Evolutionary conservation across 2,888 invertebrate genomes (phyloP), one percentile per base, ranked within the genome.

Genomic region (Eupithecia subumbrata): DNA sequence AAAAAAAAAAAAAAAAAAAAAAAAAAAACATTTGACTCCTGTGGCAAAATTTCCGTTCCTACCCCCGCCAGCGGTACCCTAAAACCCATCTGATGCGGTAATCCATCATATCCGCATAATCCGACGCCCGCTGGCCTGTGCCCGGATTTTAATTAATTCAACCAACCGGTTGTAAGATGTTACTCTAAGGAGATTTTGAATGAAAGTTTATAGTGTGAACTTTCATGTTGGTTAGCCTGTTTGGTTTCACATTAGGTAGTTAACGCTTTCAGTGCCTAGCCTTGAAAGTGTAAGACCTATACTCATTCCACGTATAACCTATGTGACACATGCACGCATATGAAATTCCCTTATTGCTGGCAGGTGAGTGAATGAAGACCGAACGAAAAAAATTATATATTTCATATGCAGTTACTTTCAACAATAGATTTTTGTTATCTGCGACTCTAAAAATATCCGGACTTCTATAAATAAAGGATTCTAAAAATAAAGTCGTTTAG

Each of bases 21-120:
- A 40, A 4, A 43, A 1, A 45, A 4, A 45, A 48, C 7, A 8
- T 48, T 22, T 4, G n/a, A 63, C 63, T 63, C 30, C 5, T 16
- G 30, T 16, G 1, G 11, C 2, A 9, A 63, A 30, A 1, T 30
- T 30, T 30, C 34, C 34, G 34, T 64, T 64, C 34, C 9, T 18
- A 64, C 16, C 34, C 34, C 18, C 8, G 63, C 11, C n/a, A n/a
- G 43, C 34, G 60, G 76, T 75, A 71, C 76, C 73, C 78, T 74
- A 18, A 74, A 76, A 72, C 71, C 71, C 73, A 72, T 70, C 14
- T 76, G 72, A 71, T 74, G 71, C 74, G 76, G 81, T 81, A 77
- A 82, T 82, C 81, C 80, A 81, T 82, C 81, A 82, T 80, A 78
- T 77, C 82, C 72, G 74, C 52, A 73, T 80, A 78, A 82, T 80